A percentile compares a stretch with the other conserved stretches of the same genome.
phyloP scores from a whole-genome alignment of 1,140 invertebrate genomes.

The Procambarus virginalis region DNA sequence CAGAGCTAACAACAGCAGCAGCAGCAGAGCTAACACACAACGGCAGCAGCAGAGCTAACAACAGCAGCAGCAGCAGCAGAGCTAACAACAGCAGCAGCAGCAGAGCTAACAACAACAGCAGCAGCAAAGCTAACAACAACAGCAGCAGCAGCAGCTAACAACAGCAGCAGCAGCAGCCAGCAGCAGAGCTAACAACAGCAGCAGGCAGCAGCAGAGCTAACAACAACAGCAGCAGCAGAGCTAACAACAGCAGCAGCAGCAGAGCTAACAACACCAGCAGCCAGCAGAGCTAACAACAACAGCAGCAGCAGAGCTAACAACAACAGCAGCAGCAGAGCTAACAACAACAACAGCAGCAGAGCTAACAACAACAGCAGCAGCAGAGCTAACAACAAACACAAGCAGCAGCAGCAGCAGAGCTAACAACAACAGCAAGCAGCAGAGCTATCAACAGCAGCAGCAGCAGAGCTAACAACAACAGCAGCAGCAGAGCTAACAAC shows the following conservation, averaged over 20 bases:
- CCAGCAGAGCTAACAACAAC: too few species aligned
- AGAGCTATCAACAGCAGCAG: not conserved
- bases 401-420: too few species aligned
- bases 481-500: not conserved
- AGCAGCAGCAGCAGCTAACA: not conserved
- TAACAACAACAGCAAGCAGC: not conserved
- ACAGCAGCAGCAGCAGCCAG: not conserved
- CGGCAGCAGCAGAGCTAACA: not conserved
- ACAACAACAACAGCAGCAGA: too few species aligned
- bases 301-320: too few species aligned
- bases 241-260: too few species aligned
- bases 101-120: not conserved
- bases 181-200: too few species aligned
- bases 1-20: too few species aligned
- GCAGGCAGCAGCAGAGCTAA: not conserved
- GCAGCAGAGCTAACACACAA: too few species aligned
- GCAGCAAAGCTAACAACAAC: not conserved
- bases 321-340: too few species aligned
- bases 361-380: too few species aligned
- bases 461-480: not conserved
- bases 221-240: not conserved
- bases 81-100: not conserved
- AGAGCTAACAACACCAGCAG: too few species aligned
- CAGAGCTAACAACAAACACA: too few species aligned
- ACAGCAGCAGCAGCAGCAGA: conserved; percentile 3